Base-by-base conservation (phyloP, 2,888 invertebrate species). In the Cosmia trapezina region DNA sequence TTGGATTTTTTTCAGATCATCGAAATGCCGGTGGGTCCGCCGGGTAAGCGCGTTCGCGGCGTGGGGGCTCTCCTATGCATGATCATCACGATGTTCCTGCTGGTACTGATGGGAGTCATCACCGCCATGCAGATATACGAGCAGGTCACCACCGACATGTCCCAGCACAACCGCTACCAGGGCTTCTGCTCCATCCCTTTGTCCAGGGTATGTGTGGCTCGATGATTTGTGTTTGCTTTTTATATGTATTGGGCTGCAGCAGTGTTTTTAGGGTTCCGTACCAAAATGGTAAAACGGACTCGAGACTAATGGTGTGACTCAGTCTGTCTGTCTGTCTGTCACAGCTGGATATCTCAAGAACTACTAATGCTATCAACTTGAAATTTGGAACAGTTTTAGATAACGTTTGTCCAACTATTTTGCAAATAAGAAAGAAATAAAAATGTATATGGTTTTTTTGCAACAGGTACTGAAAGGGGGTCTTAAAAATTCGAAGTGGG, bases 111-210 rank as follows among this genome's bases (percentile, higher is more conserved):
- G 88, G 98, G 98, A 17, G 96, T 97, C 53, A 93, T 97, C 68
- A 97, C 97, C 11, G 98, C 98, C 7, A 96, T 98, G 70, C 97
- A 98, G 89, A 95, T 98, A 68, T 98, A 98, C 93, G 97, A 97
- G 68, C 97, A 98, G 86, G 98, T 98, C 75, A 70, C 75, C 72
- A 68, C 96, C 96, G 71, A 96, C 96, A 92, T 96, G 89, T 97
- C 97, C 41, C 73, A 64, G 19, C 83, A 54, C 54, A 80, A 76
- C 70, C 96, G 96, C 87, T 97, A 97, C 92, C 96, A 97, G 76
- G 97, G 97, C 47, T 97, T 97, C 96, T 98, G 98, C 91, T 97
- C 97, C 73, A 97, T 98, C 72, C 97, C 97, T 0, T 96, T 97
- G 92, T 64, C 80, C 9, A 73, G 76, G 64, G 86, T 80, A 88